A percentile compares a stretch with the other conserved stretches of the same genome.
These are phyloP conservation scores for Periparus ater DNA, from an alignment of 2,797 vertebrate species.

Conservation along the genomic window DNA sequence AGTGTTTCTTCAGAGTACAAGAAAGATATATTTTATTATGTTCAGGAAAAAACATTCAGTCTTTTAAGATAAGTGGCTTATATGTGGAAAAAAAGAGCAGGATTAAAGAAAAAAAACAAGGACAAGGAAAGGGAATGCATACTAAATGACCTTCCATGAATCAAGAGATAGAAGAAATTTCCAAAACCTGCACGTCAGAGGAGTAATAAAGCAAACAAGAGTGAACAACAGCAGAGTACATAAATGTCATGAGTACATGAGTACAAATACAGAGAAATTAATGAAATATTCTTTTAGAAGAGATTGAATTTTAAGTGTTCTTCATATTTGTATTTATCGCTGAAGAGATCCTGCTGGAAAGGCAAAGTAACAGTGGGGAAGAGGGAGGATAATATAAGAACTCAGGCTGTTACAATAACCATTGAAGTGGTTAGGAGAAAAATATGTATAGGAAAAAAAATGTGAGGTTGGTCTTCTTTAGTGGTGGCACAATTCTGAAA, in stretches of 20 bases:
- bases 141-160: not conserved
- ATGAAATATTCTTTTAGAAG: not conserved
- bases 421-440: not conserved
- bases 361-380: not conserved
- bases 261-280: not conserved
- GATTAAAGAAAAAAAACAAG: not conserved
- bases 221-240: not conserved
- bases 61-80: conserved; percentile 17
- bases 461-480: not conserved
- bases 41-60: not conserved
- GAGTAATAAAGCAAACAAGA: not conserved
- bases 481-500: not conserved
- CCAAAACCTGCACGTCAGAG: not conserved
- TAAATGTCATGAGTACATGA: not conserved
- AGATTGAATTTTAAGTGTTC: not conserved
- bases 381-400: not conserved
- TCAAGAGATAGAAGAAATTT: not conserved
- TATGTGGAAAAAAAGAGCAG: not conserved
- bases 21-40: not conserved
- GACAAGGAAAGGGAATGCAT: not conserved
- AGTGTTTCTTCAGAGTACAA: not conserved
- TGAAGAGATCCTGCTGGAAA: not conserved
- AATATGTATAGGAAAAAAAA: not conserved
- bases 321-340: not conserved
- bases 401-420: not conserved